Evolutionary conservation across 2,797 vertebrate genomes (phyloP).

Genomic region (Liasis olivaceus): DNA sequence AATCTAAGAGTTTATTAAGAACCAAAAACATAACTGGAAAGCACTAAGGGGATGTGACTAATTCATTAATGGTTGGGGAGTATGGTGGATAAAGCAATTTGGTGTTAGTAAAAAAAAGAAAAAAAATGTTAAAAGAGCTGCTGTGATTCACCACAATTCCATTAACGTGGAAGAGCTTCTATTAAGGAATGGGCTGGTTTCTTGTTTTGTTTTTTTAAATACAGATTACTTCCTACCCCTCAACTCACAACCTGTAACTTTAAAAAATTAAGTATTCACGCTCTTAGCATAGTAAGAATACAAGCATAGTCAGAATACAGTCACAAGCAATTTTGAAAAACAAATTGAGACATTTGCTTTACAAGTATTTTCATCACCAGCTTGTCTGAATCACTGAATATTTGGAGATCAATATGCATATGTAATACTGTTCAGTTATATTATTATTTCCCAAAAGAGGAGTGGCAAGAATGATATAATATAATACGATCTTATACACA

Average conservation of each 20-base stretch:
- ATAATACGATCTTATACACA: not conserved
- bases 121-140: not conserved
- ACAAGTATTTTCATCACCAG: not conserved
- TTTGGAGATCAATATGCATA: not conserved
- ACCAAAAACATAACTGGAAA: not conserved
- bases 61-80: not conserved
- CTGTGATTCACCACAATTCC: not conserved
- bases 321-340: not conserved
- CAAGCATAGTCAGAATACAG: not conserved
- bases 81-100: not conserved
- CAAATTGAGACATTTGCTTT: not conserved
- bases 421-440: constrained; percentile 15
- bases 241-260: not conserved
- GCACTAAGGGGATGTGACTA: not conserved
- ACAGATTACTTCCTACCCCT: no score
- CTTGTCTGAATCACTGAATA: not conserved
- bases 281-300: not conserved
- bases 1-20: no score
- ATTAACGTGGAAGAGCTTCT: not conserved
- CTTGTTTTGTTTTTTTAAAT: not conserved
- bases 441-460: constrained; percentile 13
- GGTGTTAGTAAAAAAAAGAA: not conserved
- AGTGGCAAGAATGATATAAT: not conserved
- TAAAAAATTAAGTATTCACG: no score
- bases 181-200: not conserved